Base-by-base conservation (phyloP, 2,797 vertebrate genomes). In the Characodon lateralis region DNA sequence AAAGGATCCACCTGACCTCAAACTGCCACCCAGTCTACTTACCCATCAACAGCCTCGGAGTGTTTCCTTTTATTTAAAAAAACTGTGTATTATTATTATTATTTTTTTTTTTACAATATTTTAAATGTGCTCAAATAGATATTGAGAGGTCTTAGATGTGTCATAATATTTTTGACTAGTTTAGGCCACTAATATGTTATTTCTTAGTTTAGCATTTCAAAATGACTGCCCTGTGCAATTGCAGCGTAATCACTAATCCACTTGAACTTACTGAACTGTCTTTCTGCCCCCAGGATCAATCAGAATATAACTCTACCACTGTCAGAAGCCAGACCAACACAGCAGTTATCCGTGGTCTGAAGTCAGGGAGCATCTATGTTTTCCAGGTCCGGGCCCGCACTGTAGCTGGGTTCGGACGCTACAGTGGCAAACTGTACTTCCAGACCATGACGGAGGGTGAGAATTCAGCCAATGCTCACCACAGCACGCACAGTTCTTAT, bases 381-480 rank as follows among this genome's bases (percentile, higher is more conserved):
- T 99, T 99, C 96, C 97, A 98, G 95, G 98, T 99, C 92, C 97
- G 98, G 82, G 98, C 98, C 0, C 97, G 98, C 79, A 99, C 98
- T 0, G 98, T 99, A 80, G 98, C 98, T 0, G 98, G 98, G 3
- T 99, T 99, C 0, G 98, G 98, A 89, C 97, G 98, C 83, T 98
- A 97, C 93, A 99, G 98, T 0, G 98, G 98, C 83, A 99, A 99
- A 94, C 98, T 99, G 94, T 99, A 99, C 92, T 99, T 99, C 95
- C 98, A 99, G 95, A 99, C 98, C 93, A 99, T 99, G 98, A 99
- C 98, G 1, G 98, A 99, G 95, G 98, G 98, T 99, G 91, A 97
- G 96, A 85, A 88, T 77, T 86, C 20, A 76, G 61, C 75, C 87
- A 72, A 66, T 61, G 80, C 75, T 85, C 76, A 73, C 73, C 76